phyloP scores from a whole-genome alignment of 2,797 vertebrate genomes.

The Syngnathus rostellatus region DNA sequence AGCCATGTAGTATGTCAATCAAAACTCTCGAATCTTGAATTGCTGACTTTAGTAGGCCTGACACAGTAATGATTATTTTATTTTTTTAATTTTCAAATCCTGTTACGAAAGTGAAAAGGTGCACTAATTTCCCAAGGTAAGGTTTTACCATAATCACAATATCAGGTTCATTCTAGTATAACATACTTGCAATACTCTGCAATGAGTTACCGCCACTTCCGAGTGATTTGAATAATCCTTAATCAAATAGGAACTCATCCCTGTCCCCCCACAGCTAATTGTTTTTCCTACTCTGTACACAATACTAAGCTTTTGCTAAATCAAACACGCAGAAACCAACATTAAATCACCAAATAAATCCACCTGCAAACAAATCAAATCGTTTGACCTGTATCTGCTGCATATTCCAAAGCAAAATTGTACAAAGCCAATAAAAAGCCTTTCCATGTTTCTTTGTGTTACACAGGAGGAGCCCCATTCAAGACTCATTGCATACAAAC shows the following conservation, averaged over 20 bases:
- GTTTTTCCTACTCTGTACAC: slow-evolving; percentile 13
- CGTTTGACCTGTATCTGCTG: background rate
- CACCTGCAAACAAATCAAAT: background rate
- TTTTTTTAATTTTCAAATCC: background rate
- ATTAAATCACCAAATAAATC: background rate
- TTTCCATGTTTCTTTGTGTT: slow-evolving; percentile 41
- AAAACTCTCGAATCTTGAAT: too few species aligned
- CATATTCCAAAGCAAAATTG: slow-evolving; percentile 8
- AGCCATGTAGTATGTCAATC: background rate
- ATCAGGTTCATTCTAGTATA: background rate
- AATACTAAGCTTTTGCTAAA: slow-evolving; percentile 14
- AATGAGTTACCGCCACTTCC: slow-evolving; percentile 3
- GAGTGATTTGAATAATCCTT: slow-evolving; percentile 24
- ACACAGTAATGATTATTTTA: background rate
- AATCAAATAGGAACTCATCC: slow-evolving; percentile 38
- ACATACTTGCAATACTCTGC: background rate
- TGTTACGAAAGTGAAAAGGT: background rate
- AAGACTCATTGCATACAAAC: slow-evolving; percentile 27
- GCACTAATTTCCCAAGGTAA: slow-evolving; percentile 4
- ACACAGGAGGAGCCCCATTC: slow-evolving; percentile 18
- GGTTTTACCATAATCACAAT: background rate
- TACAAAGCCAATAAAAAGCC: slow-evolving; percentile 31
- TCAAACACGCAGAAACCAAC: slow-evolving; percentile 14
- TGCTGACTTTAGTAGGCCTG: background rate
- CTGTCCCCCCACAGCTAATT: slow-evolving; percentile 5